phyloP scores from a whole-genome alignment of 2,113 vertebrate genomes.

The Menidia beryllina region DNA sequence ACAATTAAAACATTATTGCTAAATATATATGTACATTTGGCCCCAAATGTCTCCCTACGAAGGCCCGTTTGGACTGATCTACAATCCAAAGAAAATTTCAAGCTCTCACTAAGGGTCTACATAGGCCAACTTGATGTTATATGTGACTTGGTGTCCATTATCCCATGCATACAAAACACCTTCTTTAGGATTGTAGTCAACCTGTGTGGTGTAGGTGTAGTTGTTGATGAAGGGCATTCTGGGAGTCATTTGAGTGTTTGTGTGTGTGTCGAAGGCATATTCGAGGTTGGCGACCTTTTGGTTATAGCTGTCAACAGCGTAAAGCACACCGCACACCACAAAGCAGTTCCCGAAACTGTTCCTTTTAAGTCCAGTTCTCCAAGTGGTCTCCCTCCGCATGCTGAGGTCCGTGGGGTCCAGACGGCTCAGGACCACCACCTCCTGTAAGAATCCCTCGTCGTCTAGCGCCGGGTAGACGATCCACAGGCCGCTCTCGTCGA shows the following conservation, averaged over 20 bases:
- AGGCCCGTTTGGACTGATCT: conserved; percentile 86
- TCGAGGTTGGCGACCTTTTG: conserved; percentile 90
- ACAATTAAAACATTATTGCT: conserved; percentile 42
- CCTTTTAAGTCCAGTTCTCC: conserved; percentile 92
- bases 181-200: conserved; percentile 98
- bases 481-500: conserved; percentile 97
- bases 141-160: conserved; percentile 97
- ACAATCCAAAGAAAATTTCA: conserved; percentile 83
- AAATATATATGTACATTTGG: conserved; percentile 56
- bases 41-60: conserved; percentile 8
- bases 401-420: conserved; percentile 91
- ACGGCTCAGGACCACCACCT: conserved; percentile 93
- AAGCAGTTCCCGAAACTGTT: conserved; percentile 95
- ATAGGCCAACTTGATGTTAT: conserved; percentile 92
- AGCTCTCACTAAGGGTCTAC: conserved; percentile 76
- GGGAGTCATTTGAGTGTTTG: conserved; percentile 95
- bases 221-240: conserved; percentile 94
- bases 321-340: conserved; percentile 95
- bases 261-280: conserved; percentile 97
- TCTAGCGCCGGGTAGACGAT: conserved; percentile 93
- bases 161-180: conserved; percentile 95
- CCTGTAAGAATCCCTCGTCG: conserved; percentile 91
- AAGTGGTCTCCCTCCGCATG: conserved; percentile 93
- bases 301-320: conserved; percentile 93
- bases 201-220: conserved; percentile 93